These are phyloP conservation scores for Alaudala cheleensis DNA, from an alignment of 2,113 vertebrate species.

Conservation along the genomic window DNA sequence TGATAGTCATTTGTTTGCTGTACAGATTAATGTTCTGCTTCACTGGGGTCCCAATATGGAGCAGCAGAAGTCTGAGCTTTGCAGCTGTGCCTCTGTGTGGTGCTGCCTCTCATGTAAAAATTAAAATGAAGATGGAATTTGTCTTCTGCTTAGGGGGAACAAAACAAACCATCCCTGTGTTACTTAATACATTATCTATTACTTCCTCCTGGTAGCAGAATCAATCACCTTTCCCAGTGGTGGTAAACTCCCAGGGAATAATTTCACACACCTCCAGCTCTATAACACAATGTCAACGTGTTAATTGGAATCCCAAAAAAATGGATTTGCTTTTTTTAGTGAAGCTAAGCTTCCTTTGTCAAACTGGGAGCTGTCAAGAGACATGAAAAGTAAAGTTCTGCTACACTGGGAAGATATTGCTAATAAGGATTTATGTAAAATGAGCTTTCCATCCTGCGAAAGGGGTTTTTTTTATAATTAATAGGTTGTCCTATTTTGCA, in stretches of 20 bases:
- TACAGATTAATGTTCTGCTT: conserved; percentile 70
- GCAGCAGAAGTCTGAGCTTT: conserved; percentile 39
- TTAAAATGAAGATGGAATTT: conserved; percentile 56
- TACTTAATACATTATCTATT: conserved; percentile 32
- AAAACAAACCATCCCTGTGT: neutral
- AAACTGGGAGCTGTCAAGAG: neutral
- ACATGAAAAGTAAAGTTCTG: neutral
- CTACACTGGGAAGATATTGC: neutral
- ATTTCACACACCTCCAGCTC: conserved; percentile 12
- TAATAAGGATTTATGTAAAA: neutral
- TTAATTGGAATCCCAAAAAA: conserved; percentile 18
- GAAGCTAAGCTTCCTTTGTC: neutral
- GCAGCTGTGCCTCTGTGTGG: conserved; percentile 63
- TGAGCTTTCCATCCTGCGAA: neutral
- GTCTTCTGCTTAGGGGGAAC: conserved; percentile 22
- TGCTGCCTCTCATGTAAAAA: conserved; percentile 57
- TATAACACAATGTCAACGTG: neutral
- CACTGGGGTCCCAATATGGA: conserved; percentile 57
- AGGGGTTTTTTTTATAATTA: neutral
- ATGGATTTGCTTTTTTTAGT: neutral
- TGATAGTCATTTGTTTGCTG: conserved; percentile 65
- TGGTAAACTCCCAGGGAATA: neutral
- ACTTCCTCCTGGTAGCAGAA: conserved; percentile 18
- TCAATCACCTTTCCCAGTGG: conserved; percentile 29
- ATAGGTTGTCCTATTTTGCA: neutral